Evolutionary conservation across 64 coral and sea anemone genomes (phyloP).

Genomic region (Stichodactyla helianthus): DNA sequence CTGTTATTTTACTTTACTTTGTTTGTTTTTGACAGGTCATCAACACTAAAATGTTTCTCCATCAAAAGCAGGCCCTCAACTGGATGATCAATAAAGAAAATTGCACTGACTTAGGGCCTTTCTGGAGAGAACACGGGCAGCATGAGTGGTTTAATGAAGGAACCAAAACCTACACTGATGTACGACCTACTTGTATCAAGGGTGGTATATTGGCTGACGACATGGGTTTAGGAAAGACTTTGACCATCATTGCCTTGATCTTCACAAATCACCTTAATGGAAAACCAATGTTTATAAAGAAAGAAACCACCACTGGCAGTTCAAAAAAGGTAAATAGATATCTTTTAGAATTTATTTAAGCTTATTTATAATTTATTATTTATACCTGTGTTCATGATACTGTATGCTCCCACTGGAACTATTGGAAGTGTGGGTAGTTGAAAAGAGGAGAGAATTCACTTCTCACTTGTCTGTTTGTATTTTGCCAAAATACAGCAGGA

Average conservation of each 20-base stretch:
- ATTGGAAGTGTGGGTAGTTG: no score
- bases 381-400: neutral
- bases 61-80: slow-evolving; percentile 80
- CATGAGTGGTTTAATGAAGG: slow-evolving; percentile 77
- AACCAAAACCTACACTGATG: slow-evolving; percentile 49
- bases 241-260: slow-evolving; percentile 70
- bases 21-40: slow-evolving; percentile 45
- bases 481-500: no score
- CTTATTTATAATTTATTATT: neutral
- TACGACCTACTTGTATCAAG: slow-evolving; percentile 47
- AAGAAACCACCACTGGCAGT: neutral
- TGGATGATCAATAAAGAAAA: slow-evolving; percentile 90
- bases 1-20: no score
- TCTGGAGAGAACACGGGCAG: slow-evolving; percentile 41
- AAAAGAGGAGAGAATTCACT: no score
- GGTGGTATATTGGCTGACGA: slow-evolving; percentile 89
- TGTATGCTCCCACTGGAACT: no score
- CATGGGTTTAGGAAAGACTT: slow-evolving; percentile 85
- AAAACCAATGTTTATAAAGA: slow-evolving; percentile 82
- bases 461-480: no score
- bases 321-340: slow-evolving; percentile 6
- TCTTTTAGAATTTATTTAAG: neutral
- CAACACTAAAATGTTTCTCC: slow-evolving; percentile 55
- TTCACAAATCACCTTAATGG: slow-evolving; percentile 80
- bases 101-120: slow-evolving; percentile 64